Conservation (phyloP, 1,140 invertebrate genomes). For the Parasteatoda tepidariorum region DNA sequence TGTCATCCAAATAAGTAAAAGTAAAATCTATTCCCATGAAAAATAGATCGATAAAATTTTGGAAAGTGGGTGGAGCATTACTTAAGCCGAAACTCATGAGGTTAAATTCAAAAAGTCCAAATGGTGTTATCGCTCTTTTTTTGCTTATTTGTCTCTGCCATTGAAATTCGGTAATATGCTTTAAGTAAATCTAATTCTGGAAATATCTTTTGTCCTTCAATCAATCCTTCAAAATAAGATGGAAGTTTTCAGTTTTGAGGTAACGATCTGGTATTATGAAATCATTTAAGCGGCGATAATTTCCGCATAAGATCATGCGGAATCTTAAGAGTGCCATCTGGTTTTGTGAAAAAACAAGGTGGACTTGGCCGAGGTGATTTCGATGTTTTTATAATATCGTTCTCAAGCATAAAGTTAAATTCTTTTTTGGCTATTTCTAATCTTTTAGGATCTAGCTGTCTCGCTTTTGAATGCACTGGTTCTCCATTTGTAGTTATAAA, state of each 20-base stretch:
- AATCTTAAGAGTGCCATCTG: no score
- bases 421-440: no score
- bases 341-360: no score
- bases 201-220: conserved; percentile 13
- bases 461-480: no score
- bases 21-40: not conserved
- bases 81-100: conserved; percentile 64
- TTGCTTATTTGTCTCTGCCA: not conserved
- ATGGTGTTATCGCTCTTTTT: conserved; percentile 22
- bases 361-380: no score
- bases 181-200: conserved; percentile 13
- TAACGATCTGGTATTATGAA: not conserved
- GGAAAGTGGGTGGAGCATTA: conserved; percentile 65
- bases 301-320: no score
- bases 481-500: no score
- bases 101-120: conserved; percentile 45
- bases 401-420: no score
- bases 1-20: conserved; percentile 8
- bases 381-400: no score
- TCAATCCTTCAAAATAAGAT: conserved; percentile 24
- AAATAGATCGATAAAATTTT: conserved; percentile 49
- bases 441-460: no score
- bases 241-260: conserved; percentile 35
- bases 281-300: no score
- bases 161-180: conserved; percentile 24